These are phyloP conservation scores for Rhynchonycteris naso DNA, from an alignment of 2,797 vertebrate genomes.

Conservation along the genomic window DNA sequence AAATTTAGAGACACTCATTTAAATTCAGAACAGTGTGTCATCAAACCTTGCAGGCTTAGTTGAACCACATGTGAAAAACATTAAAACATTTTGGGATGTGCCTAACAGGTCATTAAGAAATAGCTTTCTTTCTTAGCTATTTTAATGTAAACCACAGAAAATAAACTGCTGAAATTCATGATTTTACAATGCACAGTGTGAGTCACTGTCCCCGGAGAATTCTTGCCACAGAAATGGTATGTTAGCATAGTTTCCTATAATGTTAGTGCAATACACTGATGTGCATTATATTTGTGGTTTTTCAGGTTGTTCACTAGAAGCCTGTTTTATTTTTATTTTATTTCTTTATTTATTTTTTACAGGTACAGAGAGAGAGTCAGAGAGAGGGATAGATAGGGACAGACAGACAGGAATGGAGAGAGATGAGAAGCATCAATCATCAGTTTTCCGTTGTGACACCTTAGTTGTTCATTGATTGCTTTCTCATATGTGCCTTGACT, in stretches of 20 bases:
- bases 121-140: conserved; percentile 45
- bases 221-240: conserved; percentile 67
- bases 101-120: conserved; percentile 60
- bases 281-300: conserved; percentile 80
- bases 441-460: too few species aligned
- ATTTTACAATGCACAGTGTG: conserved; percentile 42
- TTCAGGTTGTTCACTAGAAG: conserved; percentile 78
- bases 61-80: conserved; percentile 41
- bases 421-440: too few species aligned
- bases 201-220: conserved; percentile 47
- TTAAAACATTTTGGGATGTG: conserved; percentile 34
- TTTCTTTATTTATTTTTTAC: too few species aligned
- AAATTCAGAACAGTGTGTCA: conserved; percentile 33
- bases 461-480: too few species aligned
- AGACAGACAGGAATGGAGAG: too few species aligned
- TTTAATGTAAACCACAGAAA: conserved; percentile 64
- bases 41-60: neutral
- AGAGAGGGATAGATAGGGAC: too few species aligned
- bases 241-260: conserved; percentile 73
- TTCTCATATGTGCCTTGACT: too few species aligned
- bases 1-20: conserved; percentile 44
- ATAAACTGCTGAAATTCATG: conserved; percentile 7
- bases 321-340: too few species aligned
- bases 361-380: too few species aligned
- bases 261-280: conserved; percentile 62